A percentile compares a stretch with the other conserved stretches of the same genome.
These are phyloP conservation scores for Cebus imitator DNA, from an alignment of 2,113 vertebrate species.

Conservation along the genomic window DNA sequence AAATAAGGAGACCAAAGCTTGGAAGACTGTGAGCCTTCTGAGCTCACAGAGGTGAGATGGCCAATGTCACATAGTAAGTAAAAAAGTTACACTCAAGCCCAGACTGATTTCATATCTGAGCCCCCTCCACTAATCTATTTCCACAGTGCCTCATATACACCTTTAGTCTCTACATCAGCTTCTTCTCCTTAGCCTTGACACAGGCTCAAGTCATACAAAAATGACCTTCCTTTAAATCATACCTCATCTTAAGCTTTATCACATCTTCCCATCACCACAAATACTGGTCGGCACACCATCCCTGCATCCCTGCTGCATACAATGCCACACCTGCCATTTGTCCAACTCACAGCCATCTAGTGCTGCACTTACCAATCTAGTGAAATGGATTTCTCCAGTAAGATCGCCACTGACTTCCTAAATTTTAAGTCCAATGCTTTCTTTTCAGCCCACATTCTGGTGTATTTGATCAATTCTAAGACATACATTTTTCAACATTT, in stretches of 20 bases:
- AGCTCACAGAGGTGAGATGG: background rate
- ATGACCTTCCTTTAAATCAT: background rate
- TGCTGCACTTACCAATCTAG: background rate
- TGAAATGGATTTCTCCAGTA: background rate
- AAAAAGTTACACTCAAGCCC: background rate
- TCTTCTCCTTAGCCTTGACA: background rate
- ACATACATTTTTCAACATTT: background rate
- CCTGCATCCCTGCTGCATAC: background rate
- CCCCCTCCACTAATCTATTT: background rate
- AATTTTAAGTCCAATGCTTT: background rate
- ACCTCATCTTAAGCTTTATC: background rate
- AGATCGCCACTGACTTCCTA: background rate
- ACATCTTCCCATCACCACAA: background rate
- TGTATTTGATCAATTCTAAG: background rate
- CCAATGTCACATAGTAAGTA: background rate
- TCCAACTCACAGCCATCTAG: background rate
- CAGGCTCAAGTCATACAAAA: background rate
- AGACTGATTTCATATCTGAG: too few relatives aligned
- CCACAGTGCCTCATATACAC: fast-evolving
- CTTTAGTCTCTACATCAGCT: background rate
- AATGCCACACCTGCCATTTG: background rate
- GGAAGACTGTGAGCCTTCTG: background rate
- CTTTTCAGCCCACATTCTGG: background rate
- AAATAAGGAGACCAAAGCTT: background rate
- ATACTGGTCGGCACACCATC: background rate